A percentile compares a stretch with the other conserved stretches of the same genome.
These are phyloP conservation scores for Drosophila repleta DNA, from an alignment of 1,140 invertebrate species.

Conservation along the genomic window DNA sequence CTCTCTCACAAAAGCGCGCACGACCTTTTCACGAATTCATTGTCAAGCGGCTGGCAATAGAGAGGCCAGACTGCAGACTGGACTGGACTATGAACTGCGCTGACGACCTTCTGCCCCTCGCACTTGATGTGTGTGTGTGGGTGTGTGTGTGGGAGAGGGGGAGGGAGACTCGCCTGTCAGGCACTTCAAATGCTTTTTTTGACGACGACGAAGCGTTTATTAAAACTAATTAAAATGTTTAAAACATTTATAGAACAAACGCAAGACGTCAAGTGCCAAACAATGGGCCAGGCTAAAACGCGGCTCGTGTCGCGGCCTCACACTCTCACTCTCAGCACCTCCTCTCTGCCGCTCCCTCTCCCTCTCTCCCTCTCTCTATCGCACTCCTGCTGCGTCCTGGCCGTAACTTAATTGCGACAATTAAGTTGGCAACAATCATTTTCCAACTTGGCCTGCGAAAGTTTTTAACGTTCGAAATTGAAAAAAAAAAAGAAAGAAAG, in stretches of 20 bases:
- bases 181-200: conserved; percentile 35
- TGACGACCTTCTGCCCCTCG: neutral
- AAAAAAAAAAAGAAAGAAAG: neutral
- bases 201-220: conserved; percentile 45
- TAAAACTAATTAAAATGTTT: conserved; percentile 64
- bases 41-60: conserved; percentile 27
- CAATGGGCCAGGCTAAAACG: conserved; percentile 24
- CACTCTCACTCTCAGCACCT: neutral
- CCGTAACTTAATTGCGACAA: conserved; percentile 54
- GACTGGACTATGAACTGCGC: conserved; percentile 6
- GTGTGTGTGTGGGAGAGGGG: neutral
- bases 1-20: conserved; percentile 35
- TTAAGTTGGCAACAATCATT: conserved; percentile 57
- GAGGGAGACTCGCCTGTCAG: conserved; percentile 16
- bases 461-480: conserved; percentile 26
- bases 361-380: too few species aligned
- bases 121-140: neutral
- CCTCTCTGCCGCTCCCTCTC: too few species aligned
- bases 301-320: neutral
- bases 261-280: conserved; percentile 47
- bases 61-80: conserved; percentile 3
- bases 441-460: conserved; percentile 44
- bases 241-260: conserved; percentile 58
- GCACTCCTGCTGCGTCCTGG: neutral
- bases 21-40: conserved; percentile 47